Conservation (phyloP, 1,140 invertebrate genomes). For the Drosophila nasuta region DNA sequence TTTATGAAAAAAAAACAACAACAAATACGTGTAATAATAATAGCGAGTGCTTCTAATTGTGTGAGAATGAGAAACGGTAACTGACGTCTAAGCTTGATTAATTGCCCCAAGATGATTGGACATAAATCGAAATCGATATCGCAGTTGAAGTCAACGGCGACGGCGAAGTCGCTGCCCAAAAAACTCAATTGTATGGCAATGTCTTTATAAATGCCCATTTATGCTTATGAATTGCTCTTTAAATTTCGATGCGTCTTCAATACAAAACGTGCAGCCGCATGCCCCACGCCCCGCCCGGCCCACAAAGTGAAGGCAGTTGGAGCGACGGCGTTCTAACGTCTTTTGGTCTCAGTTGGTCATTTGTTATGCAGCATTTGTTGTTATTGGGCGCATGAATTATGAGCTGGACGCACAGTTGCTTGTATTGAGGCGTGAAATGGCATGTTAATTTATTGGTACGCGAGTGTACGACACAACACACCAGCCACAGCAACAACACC, state of each 20-base stretch:
- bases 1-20: slow-evolving; percentile 77
- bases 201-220: slow-evolving; percentile 77
- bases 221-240: slow-evolving; percentile 81
- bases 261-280: slow-evolving; percentile 62
- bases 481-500: neutral
- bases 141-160: slow-evolving; percentile 18
- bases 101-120: slow-evolving; percentile 73
- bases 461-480: slow-evolving; percentile 33
- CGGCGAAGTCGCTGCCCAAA: slow-evolving; percentile 21
- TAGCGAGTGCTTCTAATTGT: slow-evolving; percentile 63
- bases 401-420: slow-evolving; percentile 52
- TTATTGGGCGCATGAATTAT: slow-evolving; percentile 75
- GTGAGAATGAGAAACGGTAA: slow-evolving; percentile 64
- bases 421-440: slow-evolving; percentile 81
- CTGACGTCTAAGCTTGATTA: slow-evolving; percentile 69
- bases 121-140: slow-evolving; percentile 64
- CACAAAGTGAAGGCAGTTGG: neutral
- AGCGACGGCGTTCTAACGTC: slow-evolving; percentile 25
- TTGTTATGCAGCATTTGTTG: slow-evolving; percentile 78
- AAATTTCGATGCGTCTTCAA: slow-evolving; percentile 80
- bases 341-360: slow-evolving; percentile 54
- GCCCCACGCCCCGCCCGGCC: neutral
- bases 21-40: slow-evolving; percentile 40
- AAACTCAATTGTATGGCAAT: slow-evolving; percentile 37
- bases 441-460: slow-evolving; percentile 68